Conservation (phyloP, 2,888 invertebrate genomes). For the Tromatobia lineatoria region DNA sequence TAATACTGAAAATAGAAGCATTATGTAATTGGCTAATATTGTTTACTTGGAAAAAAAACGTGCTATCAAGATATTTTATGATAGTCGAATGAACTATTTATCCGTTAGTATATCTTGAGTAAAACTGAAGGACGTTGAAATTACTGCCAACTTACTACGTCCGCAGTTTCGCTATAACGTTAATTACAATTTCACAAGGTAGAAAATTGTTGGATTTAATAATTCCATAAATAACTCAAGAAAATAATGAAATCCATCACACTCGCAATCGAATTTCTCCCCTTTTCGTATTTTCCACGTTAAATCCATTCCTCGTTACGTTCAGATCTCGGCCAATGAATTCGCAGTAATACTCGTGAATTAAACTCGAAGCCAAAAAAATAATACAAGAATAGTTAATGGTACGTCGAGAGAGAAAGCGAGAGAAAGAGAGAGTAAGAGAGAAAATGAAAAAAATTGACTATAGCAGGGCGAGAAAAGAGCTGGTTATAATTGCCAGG, state of each 20-base stretch:
- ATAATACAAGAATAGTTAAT: background rate
- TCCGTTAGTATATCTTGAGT: background rate
- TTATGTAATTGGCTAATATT: background rate
- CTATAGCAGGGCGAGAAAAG: slow-evolving; percentile 28
- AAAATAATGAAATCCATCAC: slow-evolving; percentile 3
- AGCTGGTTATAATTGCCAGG: slow-evolving; percentile 63
- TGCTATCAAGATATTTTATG: background rate
- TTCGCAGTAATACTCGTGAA: slow-evolving; percentile 18
- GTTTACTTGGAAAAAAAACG: background rate
- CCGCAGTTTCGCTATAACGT: background rate
- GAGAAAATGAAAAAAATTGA: slow-evolving; percentile 1
- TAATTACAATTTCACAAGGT: background rate
- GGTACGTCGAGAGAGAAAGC: background rate
- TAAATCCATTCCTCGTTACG: slow-evolving; percentile 16
- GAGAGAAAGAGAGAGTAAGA: background rate
- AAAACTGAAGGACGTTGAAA: background rate
- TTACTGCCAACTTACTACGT: too few species aligned
- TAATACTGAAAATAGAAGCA: slow-evolving; percentile 23
- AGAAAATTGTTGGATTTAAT: background rate
- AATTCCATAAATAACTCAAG: background rate
- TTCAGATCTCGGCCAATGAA: slow-evolving; percentile 17
- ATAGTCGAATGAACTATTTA: background rate
- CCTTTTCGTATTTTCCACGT: background rate
- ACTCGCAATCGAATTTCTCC: background rate
- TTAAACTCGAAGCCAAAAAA: slow-evolving; percentile 35